Percentiles rank a stretch among this genome's conserved stretches.
Evolutionary conservation across 2,113 vertebrate species (phyloP).

Genomic region (Pachyramphus minor): DNA sequence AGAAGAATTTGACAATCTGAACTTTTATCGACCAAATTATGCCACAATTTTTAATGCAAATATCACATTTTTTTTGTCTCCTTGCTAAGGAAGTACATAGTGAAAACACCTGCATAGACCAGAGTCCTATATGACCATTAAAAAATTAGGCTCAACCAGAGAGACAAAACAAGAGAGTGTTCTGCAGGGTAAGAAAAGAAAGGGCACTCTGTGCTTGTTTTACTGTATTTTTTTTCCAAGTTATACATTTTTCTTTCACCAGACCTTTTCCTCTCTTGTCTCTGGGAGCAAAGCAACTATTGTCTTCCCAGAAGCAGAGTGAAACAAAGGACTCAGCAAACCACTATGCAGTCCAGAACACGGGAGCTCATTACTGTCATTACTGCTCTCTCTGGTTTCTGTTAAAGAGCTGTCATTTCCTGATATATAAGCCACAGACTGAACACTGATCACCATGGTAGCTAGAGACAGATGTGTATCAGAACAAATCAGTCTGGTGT

Average conservation of each 20-base stretch:
- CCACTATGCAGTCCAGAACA: neutral
- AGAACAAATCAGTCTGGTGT: neutral
- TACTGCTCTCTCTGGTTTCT: neutral
- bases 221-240: neutral
- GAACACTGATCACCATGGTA: neutral
- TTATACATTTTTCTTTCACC: neutral
- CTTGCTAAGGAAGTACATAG: neutral
- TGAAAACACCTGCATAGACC: neutral
- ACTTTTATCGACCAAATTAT: neutral
- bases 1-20: neutral
- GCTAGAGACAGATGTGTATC: neutral
- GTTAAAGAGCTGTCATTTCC: neutral
- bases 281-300: neutral
- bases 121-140: neutral
- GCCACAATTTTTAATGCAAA: neutral
- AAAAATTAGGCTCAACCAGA: neutral
- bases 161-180: neutral
- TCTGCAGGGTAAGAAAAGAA: neutral
- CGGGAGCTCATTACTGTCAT: neutral
- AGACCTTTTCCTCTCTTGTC: neutral
- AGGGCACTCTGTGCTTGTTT: neutral
- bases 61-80: fast-evolving
- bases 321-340: neutral
- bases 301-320: neutral
- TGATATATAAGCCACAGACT: neutral